Base-by-base conservation (phyloP, 2,888 invertebrate genomes). In the Campoplex nolae region DNA sequence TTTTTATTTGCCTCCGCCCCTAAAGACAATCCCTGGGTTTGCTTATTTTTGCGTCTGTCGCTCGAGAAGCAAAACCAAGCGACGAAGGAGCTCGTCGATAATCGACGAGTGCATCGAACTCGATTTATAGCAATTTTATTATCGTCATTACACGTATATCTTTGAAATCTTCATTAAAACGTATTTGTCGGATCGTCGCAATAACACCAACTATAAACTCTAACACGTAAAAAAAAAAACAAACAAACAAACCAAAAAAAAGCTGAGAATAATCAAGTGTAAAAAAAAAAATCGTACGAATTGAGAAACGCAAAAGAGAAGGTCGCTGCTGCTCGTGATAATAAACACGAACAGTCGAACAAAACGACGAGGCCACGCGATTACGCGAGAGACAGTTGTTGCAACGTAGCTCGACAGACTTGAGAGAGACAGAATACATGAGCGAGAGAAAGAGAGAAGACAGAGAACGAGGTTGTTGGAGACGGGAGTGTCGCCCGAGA, bases 351-450 rank as follows among this genome's bases (percentile, higher is more conserved):
- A 85, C 79, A 54, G 79, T 82, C 83, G 56, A 42, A 48, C 71
- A 74, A 83, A 71, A 79, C 74, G 77, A 73, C 83, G 83, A 87
- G 85, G 85, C 87, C 83, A 73, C 79, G 85, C 79, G 87, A 83
- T 79, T 85, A 86, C 85, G 85, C 85, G 83, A 88, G 38, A 48
- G 75, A 84, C 77, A 80, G 86, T 86, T 85, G 85, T 70, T 83
- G 86, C 86, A 86, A 80, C 79, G 82, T 70, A 68, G 75, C 83
- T 79, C 74, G 38, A 54, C 77, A 48, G 70, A 75, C 48, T 11
- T 6, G 65, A 81, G 48, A 38, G 48, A 73, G 32, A 62, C 32
- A 16, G 32, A 62, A 32, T 58, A 58, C 28, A 28, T 16, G 16
- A 32, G 16, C 32, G 62, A 32, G 62, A 32, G 28, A 85, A 38